Base-by-base conservation (phyloP, 2,113 vertebrate species). In the Anthoscopus minutus region DNA sequence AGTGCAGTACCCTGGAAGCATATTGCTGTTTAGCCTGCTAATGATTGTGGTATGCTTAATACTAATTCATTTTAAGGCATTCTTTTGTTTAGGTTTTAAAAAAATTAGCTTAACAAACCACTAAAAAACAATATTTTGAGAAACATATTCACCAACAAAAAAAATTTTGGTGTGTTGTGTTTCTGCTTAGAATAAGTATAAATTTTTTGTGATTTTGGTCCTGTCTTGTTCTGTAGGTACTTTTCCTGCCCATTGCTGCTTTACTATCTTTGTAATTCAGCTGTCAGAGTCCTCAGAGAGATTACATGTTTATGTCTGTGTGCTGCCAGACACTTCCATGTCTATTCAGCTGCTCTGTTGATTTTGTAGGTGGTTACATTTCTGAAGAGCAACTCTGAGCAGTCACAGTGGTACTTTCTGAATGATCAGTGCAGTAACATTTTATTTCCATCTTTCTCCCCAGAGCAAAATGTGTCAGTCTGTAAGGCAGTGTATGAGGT, bases 21-120 rank as follows among this genome's bases (percentile, higher is more conserved):
- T 60, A 54, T 66, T 92, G 92, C 76, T 92, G 51, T 85, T 93
- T 86, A 89, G 86, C 74, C 58, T 85, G 84, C 92, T 96, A 94
- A 92, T 81, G 80, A 84, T 73, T 66, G 81, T 22, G 3, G 11
- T 89, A 45, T 91, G 38, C 48, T 73, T 83, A 74, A 50, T 92
- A 67, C 42, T 86, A 57, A 71, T 93, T 87, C 33, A 54, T 86
- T 70, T 88, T 31, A 83, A 67, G 50, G 86, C 61, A 80, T 91
- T 78, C 60, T 45, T 87, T 89, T 81, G 48, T 80, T 95, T 47
- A 91, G 58, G 12, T 54, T 81, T 92, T 38, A 37, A 58, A 93
- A 78, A 86, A 65, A 35, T 48, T 44, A 42, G 3, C 48, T 42
- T 71, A 77, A 89, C 13, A 56, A 58, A 70, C 65, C 31, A 60